Percentiles rank a stretch among this genome's conserved stretches.
phyloP scores from a whole-genome alignment of 2,797 vertebrate species.

The Spheniscus humboldti region DNA sequence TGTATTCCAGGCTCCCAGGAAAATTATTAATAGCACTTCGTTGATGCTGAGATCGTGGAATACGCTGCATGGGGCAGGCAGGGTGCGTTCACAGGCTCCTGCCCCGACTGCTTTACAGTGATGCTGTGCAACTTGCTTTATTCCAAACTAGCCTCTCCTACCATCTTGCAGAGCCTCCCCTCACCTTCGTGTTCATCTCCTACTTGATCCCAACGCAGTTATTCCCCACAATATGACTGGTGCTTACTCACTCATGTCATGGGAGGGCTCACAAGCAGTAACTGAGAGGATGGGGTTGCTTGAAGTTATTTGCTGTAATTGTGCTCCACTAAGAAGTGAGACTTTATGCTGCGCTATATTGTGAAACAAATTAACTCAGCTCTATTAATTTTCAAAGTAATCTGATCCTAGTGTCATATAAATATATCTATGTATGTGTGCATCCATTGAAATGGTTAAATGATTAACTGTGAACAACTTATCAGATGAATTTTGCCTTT shows the following conservation, averaged over 20 bases:
- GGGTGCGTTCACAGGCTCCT: not conserved
- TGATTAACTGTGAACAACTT: not conserved
- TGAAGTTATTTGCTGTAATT: not conserved
- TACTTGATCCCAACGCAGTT: fast-evolving
- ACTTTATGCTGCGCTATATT: not conserved
- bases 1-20: slow-evolving; percentile 8
- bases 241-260: fast-evolving
- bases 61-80: not conserved
- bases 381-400: not conserved
- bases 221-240: not conserved
- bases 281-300: not conserved
- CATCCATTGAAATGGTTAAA: not conserved
- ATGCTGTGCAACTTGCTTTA: not conserved
- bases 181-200: not conserved
- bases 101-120: not conserved
- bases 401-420: not conserved
- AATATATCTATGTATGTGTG: not conserved
- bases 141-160: not conserved
- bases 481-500: not conserved
- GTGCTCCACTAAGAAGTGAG: not conserved
- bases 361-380: not conserved
- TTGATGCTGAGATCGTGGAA: not conserved
- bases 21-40: slow-evolving; percentile 19
- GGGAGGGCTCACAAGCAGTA: not conserved
- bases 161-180: not conserved